Base-by-base conservation (phyloP, 1,140 invertebrate species). In the Cyrtorhinus lividipennis region DNA sequence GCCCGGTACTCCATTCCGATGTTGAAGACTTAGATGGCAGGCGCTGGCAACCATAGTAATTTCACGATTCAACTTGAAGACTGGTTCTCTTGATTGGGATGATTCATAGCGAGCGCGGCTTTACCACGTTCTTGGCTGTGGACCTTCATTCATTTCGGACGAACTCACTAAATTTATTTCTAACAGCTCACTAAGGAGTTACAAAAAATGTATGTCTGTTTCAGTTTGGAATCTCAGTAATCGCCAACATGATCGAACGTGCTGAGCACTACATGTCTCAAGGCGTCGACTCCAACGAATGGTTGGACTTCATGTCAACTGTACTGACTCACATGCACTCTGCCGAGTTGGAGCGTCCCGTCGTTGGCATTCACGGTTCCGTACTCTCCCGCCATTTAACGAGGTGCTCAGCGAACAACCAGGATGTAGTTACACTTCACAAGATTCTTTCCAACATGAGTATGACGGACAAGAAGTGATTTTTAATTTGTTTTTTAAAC, bases 141-240 rank as follows among this genome's bases (percentile, higher is more conserved):
- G n/a, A n/a, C n/a, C n/a, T n/a, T n/a, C n/a, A n/a, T n/a, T n/a
- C n/a, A n/a, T n/a, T n/a, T n/a, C n/a, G n/a, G n/a, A n/a, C n/a
- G n/a, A n/a, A n/a, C n/a, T n/a, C n/a, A n/a, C n/a, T n/a, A n/a
- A n/a, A n/a, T n/a, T n/a, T n/a, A n/a, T n/a, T n/a, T n/a, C n/a
- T n/a, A n/a, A n/a, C n/a, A n/a, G n/a, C n/a, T n/a, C n/a, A n/a
- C n/a, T n/a, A n/a, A n/a, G n/a, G n/a, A n/a, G n/a, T n/a, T n/a
- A n/a, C n/a, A n/a, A n/a, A n/a, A n/a, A n/a, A n/a, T n/a, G n/a
- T n/a, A n/a, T n/a, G n/a, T n/a, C n/a, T n/a, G n/a, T n/a, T n/a
- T n/a, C 60, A 65, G 64, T 61, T 65, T 45, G 64, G 64, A n/a
- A 59, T 65, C 1, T 65, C 64, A 15, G 64, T 65, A 56, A 24